Base-by-base conservation (phyloP, 2,113 vertebrate species). In the human (Homo sapiens) region DNA sequence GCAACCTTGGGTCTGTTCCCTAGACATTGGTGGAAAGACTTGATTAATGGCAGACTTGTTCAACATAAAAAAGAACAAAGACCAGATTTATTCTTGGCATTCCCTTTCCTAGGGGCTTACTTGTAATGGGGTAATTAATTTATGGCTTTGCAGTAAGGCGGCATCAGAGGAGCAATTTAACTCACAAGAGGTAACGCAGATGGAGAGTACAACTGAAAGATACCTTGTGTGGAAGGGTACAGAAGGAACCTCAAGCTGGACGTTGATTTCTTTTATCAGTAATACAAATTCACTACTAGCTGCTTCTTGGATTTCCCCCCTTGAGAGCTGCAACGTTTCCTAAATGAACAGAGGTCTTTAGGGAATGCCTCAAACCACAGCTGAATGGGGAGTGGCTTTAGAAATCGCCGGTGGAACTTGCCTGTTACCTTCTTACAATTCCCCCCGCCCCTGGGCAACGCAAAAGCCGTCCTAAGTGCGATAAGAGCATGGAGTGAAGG, bases 401-500 rank as follows among this genome's bases (percentile, higher is more conserved):
- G 92, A 87, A 40, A 89, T 92, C 27, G 32, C n/a, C 80, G 16
- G 9, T 45, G 92, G 89, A 35, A 18, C 91, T 93, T 76, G 94
- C 94, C 93, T 27, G 52, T 35, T 96, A 89, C 93, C 96, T 92
- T n/a, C 61, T 57, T 50, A 73, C 85, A 66, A 88, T 94, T 94
- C 70, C 84, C 30, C 38, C 45, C 50, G 11, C 32, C 92, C 48
- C 25, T 25, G 40, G 45, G 45, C 55, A 78, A 73, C 89, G 93
- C 93, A 59, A 12, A 12, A 93, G 66, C 66, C 80, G 95, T 4
- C 0, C 38, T 23, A 30, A 27, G 45, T 3, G 90, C 0, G 81
- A 96, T 97, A 72, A 96, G 92, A 50, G 45, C 86, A 57, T 30
- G 93, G 97, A 92, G 97, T 22, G 85, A 96, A 94, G 94, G 97